Base-by-base conservation (phyloP, 2,113 vertebrate species). In the Ageneiosus marmoratus region DNA sequence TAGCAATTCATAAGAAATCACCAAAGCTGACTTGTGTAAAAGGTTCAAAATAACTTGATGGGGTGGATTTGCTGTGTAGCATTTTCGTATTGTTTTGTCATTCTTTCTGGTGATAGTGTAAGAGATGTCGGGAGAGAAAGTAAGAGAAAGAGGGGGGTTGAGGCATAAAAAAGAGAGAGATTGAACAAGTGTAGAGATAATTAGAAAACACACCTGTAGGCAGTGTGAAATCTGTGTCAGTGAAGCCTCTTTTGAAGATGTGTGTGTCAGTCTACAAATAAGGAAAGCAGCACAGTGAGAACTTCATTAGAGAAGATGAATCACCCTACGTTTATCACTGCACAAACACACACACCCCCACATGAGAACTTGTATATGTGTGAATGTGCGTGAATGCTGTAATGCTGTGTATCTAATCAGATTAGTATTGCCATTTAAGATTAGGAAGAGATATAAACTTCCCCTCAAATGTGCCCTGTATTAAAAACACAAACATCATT, bases 291-390 rank as follows among this genome's bases (percentile, higher is more conserved):
- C 51, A 58, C 58, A 51, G 72, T 62, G 76, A 82, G 77, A 88
- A 77, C 81, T 83, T 84, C 53, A 86, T 88, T 81, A 77, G 53
- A 80, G 72, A 84, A 85, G 83, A 84, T 80, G 83, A 74, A 81
- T 84, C 55, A 79, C 73, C 53, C 15, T 37, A 75, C 10, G 27
- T 60, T 88, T 79, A 81, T 74, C 67, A 75, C 67, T 11, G 12
- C 46, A 10, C 48, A 74, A 50, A 83, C 50, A 50, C 60, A 67
- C 58, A 18, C 72, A 29, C 80, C 75, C 53, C n/a, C 50, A 41
- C 10, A 70, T 8, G 51, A 3, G 10, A 41, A 72, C 69, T 5
- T 56, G 58, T 22, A 4, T 58, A 46, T 22, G 60, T 46, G 32
- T 12, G 6, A 48, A 60, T 29, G 12, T 50, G 20, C 48, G 69